Evolutionary conservation across 2,888 invertebrate species (phyloP).

Genomic region (Cepaea hortensis): DNA sequence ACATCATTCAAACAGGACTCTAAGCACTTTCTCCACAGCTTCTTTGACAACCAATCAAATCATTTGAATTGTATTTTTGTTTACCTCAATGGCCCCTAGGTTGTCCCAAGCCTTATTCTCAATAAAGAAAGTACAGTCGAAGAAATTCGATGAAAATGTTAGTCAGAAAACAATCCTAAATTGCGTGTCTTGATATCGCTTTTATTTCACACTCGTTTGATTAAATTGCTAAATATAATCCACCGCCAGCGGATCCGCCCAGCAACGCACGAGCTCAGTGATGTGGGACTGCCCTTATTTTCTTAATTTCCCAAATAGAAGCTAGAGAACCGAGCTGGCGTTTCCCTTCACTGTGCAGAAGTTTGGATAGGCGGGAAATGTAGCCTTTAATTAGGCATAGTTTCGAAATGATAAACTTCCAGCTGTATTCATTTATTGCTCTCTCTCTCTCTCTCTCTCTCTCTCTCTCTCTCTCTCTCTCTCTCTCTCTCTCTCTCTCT

Average conservation of each 20-base stretch:
- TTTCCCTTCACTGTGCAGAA: not conserved
- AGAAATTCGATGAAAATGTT: too few relatives aligned
- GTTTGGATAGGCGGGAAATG: not conserved
- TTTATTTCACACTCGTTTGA: slow-evolving; percentile 24
- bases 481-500: not conserved
- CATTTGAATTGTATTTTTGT: too few relatives aligned
- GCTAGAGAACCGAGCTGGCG: not conserved
- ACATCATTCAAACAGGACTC: too few relatives aligned
- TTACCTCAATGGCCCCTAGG: too few relatives aligned
- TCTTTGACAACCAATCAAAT: too few relatives aligned
- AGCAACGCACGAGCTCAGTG: too few relatives aligned
- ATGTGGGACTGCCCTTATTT: not conserved
- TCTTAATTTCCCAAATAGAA: not conserved
- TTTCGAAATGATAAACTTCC: not conserved
- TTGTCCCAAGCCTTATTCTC: too few relatives aligned
- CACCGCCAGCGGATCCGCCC: not conserved
- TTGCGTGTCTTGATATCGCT: slow-evolving; percentile 3
- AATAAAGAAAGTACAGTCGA: too few relatives aligned
- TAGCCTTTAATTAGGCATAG: not conserved
- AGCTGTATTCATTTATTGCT: not conserved
- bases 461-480: not conserved
- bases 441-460: not conserved
- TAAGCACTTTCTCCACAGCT: too few relatives aligned
- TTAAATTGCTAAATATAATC: slow-evolving; percentile 19
- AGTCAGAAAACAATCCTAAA: not conserved